phyloP scores from a whole-genome alignment of 2,888 invertebrate genomes.

The Branchellion lobata region DNA sequence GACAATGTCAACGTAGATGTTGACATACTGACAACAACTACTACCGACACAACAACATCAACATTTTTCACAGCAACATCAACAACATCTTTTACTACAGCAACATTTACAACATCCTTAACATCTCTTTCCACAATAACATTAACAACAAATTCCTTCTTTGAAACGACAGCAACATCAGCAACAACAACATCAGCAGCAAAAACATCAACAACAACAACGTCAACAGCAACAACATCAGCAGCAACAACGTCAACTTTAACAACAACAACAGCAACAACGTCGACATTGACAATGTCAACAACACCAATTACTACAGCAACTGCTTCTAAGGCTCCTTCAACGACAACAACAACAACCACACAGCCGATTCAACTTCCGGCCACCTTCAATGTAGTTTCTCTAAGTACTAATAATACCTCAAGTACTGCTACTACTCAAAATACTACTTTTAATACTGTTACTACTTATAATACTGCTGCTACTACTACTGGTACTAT shows the following conservation, averaged over 20 bases:
- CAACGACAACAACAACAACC: slow-evolving; percentile 7
- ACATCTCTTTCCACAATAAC: neutral
- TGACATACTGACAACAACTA: neutral
- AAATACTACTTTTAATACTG: too few species aligned
- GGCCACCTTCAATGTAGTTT: too few species aligned
- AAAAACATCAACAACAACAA: neutral
- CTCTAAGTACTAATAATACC: too few species aligned
- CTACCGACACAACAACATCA: neutral
- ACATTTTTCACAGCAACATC: neutral
- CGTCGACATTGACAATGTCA: too few species aligned
- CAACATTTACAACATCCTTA: neutral
- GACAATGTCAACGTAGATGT: neutral
- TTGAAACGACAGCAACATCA: neutral
- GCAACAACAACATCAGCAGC: neutral
- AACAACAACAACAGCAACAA: too few species aligned
- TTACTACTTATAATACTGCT: too few species aligned
- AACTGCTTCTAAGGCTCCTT: slow-evolving; percentile 7
- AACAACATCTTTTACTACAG: neutral
- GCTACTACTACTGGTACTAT: too few species aligned
- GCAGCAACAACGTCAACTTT: neutral
- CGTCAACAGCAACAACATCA: neutral
- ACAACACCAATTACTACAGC: slow-evolving; percentile 15
- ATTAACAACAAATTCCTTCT: neutral
- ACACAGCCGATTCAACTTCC: neutral
- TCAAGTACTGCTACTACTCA: too few species aligned